A percentile compares a stretch with the other conserved stretches of the same genome.
These are phyloP conservation scores for Acanthurus leucopareius DNA, from an alignment of 2,797 vertebrate species.

Conservation along the genomic window DNA sequence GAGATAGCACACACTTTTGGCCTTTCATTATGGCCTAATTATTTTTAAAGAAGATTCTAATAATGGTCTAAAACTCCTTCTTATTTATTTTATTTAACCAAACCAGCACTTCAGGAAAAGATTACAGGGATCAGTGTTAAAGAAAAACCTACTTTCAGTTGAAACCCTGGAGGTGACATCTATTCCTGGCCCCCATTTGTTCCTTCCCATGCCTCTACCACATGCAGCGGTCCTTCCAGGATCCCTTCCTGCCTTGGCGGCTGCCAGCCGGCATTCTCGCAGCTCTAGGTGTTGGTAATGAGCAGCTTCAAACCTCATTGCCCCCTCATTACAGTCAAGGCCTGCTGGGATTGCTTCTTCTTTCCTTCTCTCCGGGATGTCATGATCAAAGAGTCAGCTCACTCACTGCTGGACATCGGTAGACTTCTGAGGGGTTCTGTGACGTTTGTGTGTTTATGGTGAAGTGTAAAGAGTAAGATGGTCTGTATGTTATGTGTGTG, in stretches of 20 bases:
- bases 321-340: slow-evolving; percentile 72
- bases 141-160: slow-evolving; percentile 31
- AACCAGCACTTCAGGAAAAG: slow-evolving; percentile 16
- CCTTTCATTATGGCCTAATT: slow-evolving; percentile 18
- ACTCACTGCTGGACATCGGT: slow-evolving; percentile 51
- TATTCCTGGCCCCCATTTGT: slow-evolving; percentile 69
- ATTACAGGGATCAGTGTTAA: slow-evolving; percentile 37
- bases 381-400: slow-evolving; percentile 62
- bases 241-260: slow-evolving; percentile 46
- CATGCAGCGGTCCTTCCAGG: slow-evolving; percentile 41
- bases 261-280: slow-evolving; percentile 55
- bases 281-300: slow-evolving; percentile 70
- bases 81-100: background rate
- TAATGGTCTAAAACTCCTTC: background rate
- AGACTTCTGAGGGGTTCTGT: slow-evolving; percentile 34
- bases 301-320: slow-evolving; percentile 76
- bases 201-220: slow-evolving; percentile 52
- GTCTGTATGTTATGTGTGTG: background rate
- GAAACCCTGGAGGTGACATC: slow-evolving; percentile 46
- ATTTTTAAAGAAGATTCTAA: slow-evolving; percentile 27
- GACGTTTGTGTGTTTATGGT: background rate
- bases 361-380: slow-evolving; percentile 65
- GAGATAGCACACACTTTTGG: slow-evolving; percentile 1
- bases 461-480: background rate
- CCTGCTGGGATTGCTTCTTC: slow-evolving; percentile 67